Evolutionary conservation across 2,113 vertebrate genomes (phyloP).

Genomic region (Anoplopoma fimbria): DNA sequence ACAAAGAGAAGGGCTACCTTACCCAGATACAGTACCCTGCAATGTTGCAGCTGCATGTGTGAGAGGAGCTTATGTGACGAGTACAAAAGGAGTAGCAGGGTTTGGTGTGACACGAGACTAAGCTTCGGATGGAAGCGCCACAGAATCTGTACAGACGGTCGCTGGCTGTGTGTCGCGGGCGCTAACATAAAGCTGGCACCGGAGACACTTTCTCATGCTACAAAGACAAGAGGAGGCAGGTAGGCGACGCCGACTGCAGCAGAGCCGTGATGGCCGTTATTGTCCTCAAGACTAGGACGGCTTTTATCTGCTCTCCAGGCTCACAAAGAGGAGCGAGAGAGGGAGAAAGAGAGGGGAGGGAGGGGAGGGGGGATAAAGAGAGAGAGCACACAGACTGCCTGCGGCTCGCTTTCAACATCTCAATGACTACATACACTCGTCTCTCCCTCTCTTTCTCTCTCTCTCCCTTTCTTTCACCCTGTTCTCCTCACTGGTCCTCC

Average conservation of each 20-base stretch:
- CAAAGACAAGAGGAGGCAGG: slow-evolving; percentile 61
- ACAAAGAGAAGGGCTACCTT: slow-evolving; percentile 26
- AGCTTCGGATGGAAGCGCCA: slow-evolving; percentile 29
- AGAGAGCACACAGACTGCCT: slow-evolving; percentile 71
- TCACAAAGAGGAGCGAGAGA: slow-evolving; percentile 66
- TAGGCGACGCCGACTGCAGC: slow-evolving; percentile 64
- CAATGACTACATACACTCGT: slow-evolving; percentile 73
- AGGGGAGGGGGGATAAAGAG: slow-evolving; percentile 40
- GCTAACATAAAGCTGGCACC: slow-evolving; percentile 45
- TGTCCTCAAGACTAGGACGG: slow-evolving; percentile 70
- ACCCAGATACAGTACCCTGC: slow-evolving; percentile 13
- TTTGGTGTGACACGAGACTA: slow-evolving; percentile 40
- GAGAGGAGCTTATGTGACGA: slow-evolving; percentile 14
- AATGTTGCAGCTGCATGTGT: slow-evolving; percentile 31
- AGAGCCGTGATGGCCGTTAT: slow-evolving; percentile 71
- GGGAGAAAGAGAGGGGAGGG: slow-evolving; percentile 19
- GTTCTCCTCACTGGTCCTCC: slow-evolving; percentile 56
- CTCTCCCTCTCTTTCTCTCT: slow-evolving; percentile 35
- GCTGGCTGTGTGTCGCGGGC: slow-evolving; percentile 25
- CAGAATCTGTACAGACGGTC: slow-evolving; percentile 4
- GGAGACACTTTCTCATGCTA: slow-evolving; percentile 53
- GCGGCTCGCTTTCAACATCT: slow-evolving; percentile 81
- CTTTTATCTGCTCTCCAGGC: slow-evolving; percentile 78
- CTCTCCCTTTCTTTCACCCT: slow-evolving; percentile 26
- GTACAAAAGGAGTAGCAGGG: slow-evolving; percentile 22